These are phyloP conservation scores for Drosophila triauraria DNA, from an alignment of 1,140 invertebrate genomes.

Conservation along the genomic window DNA sequence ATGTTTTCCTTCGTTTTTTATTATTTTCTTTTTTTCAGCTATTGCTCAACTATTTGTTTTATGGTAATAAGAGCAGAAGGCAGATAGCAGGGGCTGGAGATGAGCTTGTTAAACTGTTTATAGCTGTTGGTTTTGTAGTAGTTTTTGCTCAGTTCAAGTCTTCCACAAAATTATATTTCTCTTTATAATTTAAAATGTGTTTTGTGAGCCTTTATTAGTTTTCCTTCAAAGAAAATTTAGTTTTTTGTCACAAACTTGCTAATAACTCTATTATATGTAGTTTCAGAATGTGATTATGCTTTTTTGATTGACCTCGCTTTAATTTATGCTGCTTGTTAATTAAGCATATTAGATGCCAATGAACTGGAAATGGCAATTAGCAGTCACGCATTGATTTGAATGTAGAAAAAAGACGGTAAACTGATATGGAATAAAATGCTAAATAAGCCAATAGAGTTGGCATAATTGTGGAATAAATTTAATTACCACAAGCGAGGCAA, in stretches of 20 bases:
- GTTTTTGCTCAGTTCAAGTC: neutral
- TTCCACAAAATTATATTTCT: neutral
- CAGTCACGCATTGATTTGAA: conserved; percentile 43
- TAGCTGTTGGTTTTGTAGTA: conserved; percentile 2
- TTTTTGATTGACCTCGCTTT: conserved; percentile 31
- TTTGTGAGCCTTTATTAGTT: neutral
- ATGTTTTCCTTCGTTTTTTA: conserved; percentile 55
- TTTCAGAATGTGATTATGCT: conserved; percentile 10
- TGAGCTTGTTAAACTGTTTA: conserved; percentile 23
- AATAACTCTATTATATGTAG: conserved; percentile 36
- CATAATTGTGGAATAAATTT: conserved; percentile 46
- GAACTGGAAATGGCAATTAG: conserved; percentile 71
- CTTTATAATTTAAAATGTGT: conserved; percentile 14
- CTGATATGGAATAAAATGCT: conserved; percentile 28
- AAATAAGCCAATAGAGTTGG: conserved; percentile 42
- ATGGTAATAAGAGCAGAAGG: conserved; percentile 33
- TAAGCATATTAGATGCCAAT: conserved; percentile 64
- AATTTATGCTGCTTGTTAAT: conserved; percentile 64
- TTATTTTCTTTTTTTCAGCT: conserved; percentile 8
- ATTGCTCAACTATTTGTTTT: conserved; percentile 30
- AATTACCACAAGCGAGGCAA: conserved; percentile 39
- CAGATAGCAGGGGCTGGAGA: conserved; percentile 1
- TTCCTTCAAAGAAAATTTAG: neutral
- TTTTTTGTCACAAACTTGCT: conserved; percentile 17
- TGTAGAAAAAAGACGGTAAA: conserved; percentile 1